Conservation (phyloP, 2,888 invertebrate genomes). For the Cremastinae sp. region DNA sequence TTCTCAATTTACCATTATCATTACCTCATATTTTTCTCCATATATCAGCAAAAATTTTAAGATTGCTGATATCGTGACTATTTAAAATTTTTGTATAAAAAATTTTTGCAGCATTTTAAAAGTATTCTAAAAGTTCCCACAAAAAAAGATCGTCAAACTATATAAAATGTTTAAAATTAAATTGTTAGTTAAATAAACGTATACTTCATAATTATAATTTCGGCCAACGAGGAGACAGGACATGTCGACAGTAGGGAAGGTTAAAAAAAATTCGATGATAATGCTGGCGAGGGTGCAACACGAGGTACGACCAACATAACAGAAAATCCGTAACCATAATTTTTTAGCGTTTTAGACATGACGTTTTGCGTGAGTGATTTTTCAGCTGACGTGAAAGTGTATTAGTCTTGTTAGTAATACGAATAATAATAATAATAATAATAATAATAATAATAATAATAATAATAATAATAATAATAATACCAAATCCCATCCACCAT, state of each 20-base stretch:
- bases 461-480: slow-evolving; percentile 27
- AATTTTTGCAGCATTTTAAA: too few species aligned
- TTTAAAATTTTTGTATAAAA: too few species aligned
- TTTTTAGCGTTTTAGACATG: slow-evolving; percentile 19
- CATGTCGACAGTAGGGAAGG: background rate
- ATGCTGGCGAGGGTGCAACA: slow-evolving; percentile 30
- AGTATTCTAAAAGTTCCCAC: background rate
- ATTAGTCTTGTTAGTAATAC: slow-evolving; percentile 31
- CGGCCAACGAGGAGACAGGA: slow-evolving; percentile 1
- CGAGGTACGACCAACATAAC: slow-evolving; percentile 6
- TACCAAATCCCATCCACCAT: slow-evolving; percentile 64
- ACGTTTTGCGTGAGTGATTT: slow-evolving; percentile 11
- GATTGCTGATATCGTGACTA: too few species aligned
- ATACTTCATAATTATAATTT: too few species aligned
- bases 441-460: slow-evolving; percentile 22
- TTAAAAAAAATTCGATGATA: slow-evolving; percentile 11
- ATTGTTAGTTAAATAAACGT: background rate
- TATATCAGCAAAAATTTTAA: too few species aligned
- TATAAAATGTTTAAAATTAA: background rate
- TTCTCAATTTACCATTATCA: too few species aligned
- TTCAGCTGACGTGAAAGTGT: slow-evolving; percentile 14
- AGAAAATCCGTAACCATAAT: slow-evolving; percentile 35
- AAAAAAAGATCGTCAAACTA: slow-evolving; percentile 4
- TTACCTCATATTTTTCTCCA: too few species aligned
- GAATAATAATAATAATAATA: slow-evolving; percentile 14